Evolutionary conservation across 2,888 invertebrate genomes (phyloP), one percentile per base, ranked within the genome.

Genomic region (Hyppa rectilinea): DNA sequence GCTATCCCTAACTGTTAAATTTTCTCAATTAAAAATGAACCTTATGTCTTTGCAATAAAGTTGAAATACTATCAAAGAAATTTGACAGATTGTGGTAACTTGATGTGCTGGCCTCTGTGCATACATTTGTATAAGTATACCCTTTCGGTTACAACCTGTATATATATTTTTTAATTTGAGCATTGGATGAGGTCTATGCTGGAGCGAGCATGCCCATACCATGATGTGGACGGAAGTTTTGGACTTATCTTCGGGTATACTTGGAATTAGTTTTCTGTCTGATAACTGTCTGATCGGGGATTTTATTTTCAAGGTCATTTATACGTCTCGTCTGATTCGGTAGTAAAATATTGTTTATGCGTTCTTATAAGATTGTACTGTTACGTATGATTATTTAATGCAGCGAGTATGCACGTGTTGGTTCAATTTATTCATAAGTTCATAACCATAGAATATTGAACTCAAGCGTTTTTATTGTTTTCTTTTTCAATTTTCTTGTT

Each of bases 341-440:
- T 36, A 26, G 12, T 71, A 45, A 53, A 73, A 53, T 64, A 74
- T 74, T 26, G 31, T 64, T 31, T n/a, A 40, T 12, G 65, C 52
- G 71, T n/a, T n/a, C n/a, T n/a, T n/a, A 71, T 71, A 71, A 71
- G 53, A 74, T 65, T 53, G 38, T 52, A 53, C 29, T 38, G 52
- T 63, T 31, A 71, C 64, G n/a, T 53, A 20, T n/a, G 31, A 53
- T 71, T 65, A 53, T 71, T 64, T 20, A 53, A 64, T 43, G 29
- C 29, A 70, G 17, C 17, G n/a, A 29, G 10, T 31, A 3, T 26
- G n/a, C 47, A 71, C 58, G 31, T 38, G 47, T 59, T 36, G 4
- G 10, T 20, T 40, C 12, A n/a, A 50, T 71, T 40, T 59, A 23
- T 14, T 36, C 17, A 29, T n/a, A 55, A 23, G 20, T 14, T 36